Evolutionary conservation across 2,888 invertebrate species (phyloP).

Genomic region (Hemistola chrysoprasaria): DNA sequence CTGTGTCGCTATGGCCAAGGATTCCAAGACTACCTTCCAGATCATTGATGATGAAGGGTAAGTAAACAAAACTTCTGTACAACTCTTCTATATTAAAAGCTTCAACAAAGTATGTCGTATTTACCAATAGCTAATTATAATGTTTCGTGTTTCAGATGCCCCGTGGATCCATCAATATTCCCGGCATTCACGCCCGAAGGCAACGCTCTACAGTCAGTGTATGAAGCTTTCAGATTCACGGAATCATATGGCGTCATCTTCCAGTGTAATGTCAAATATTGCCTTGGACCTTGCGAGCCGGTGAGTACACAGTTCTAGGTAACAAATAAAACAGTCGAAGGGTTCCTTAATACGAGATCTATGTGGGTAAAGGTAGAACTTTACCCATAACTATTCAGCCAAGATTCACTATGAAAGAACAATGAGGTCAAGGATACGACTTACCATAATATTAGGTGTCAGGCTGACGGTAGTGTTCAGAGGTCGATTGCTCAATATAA

Average conservation of each 20-base stretch:
- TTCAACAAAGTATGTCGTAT: no score
- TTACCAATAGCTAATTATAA: no score
- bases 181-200: conserved; percentile 95
- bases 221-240: conserved; percentile 97
- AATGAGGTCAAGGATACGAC: no score
- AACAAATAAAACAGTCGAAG: conserved; percentile 23
- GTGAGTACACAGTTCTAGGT: conserved; percentile 75
- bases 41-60: conserved; percentile 97
- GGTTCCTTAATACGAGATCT: no score
- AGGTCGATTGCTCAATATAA: no score
- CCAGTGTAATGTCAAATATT: conserved; percentile 98
- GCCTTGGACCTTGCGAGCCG: conserved; percentile 96
- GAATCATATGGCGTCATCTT: conserved; percentile 98
- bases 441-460: no score
- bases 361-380: no score
- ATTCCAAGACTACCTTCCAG: conserved; percentile 97
- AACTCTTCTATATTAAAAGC: no score
- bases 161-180: conserved; percentile 96
- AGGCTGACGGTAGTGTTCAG: no score
- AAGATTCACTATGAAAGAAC: no score
- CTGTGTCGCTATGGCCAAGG: conserved; percentile 98
- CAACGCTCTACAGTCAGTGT: conserved; percentile 94
- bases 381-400: no score
- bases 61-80: conserved; percentile 32
- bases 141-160: conserved; percentile 85